phyloP scores from a whole-genome alignment of 92 coral and sea anemone species.

The Bergia puertoricense region DNA sequence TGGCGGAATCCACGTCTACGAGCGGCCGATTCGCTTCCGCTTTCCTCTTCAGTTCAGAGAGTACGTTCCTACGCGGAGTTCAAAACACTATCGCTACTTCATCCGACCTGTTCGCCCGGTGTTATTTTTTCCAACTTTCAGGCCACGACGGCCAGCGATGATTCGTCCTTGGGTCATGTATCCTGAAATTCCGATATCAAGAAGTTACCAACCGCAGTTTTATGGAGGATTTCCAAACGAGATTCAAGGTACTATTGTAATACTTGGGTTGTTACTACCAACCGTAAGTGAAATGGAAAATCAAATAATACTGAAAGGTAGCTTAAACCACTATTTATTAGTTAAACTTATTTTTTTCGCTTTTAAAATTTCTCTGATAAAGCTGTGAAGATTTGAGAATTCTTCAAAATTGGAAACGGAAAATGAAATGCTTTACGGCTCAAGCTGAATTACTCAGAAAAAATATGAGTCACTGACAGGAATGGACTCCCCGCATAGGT shows the following conservation, averaged over 20 bases:
- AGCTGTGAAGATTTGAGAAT: background rate
- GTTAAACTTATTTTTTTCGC: background rate
- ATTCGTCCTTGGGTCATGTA: constrained; percentile 20
- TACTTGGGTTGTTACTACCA: background rate
- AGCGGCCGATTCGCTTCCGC: constrained; percentile 20
- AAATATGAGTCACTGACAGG: too few relatives aligned
- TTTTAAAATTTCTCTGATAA: background rate
- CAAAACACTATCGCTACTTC: background rate
- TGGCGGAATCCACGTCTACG: constrained; percentile 1
- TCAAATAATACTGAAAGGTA: background rate
- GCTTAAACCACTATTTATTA: background rate
- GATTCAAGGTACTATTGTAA: constrained; percentile 15
- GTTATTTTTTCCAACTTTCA: constrained; percentile 14
- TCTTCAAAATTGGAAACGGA: too few relatives aligned
- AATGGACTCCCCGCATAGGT: too few relatives aligned
- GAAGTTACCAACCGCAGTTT: background rate
- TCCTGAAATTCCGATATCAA: constrained; percentile 6
- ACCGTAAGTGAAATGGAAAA: too few relatives aligned
- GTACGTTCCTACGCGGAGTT: constrained; percentile 16
- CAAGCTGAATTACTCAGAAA: too few relatives aligned
- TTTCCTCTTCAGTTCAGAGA: constrained; percentile 29
- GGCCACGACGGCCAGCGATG: background rate
- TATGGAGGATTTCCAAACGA: constrained; percentile 3
- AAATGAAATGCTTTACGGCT: too few relatives aligned
- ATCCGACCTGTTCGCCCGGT: constrained; percentile 32